phyloP scores from a whole-genome alignment of 2,888 invertebrate genomes.

The Papilio elwesi region DNA sequence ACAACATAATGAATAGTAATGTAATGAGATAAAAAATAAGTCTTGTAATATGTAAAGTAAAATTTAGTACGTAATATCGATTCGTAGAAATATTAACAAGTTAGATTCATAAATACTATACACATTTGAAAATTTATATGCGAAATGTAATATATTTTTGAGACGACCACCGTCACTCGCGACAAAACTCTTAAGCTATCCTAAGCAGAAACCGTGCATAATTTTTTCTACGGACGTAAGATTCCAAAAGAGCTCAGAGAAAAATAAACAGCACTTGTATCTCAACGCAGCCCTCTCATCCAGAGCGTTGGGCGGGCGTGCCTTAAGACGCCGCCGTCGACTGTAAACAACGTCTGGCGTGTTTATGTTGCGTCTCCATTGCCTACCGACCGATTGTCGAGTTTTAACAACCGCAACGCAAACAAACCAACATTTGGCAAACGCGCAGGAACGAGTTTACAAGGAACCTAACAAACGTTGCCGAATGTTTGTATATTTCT shows the following conservation, averaged over 20 bases:
- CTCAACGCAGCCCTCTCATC: slow-evolving; percentile 76
- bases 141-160: slow-evolving; percentile 49
- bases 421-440: slow-evolving; percentile 42
- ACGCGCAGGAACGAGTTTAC: slow-evolving; percentile 24
- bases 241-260: slow-evolving; percentile 69
- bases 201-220: slow-evolving; percentile 67
- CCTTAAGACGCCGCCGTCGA: slow-evolving; percentile 69
- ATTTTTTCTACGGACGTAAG: slow-evolving; percentile 63
- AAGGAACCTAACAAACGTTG: slow-evolving; percentile 26
- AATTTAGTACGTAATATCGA: background rate
- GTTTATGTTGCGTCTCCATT: slow-evolving; percentile 66
- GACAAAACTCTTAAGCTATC: slow-evolving; percentile 60
- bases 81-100: background rate
- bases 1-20: background rate
- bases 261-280: slow-evolving; percentile 78
- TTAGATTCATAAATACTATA: background rate
- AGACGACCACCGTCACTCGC: slow-evolving; percentile 42
- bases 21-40: background rate
- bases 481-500: slow-evolving; percentile 33
- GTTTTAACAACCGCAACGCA: slow-evolving; percentile 54
- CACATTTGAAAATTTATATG: slow-evolving; percentile 44
- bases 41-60: background rate
- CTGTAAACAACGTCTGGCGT: slow-evolving; percentile 69
- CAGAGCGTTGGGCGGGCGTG: slow-evolving; percentile 61
- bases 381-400: slow-evolving; percentile 53